phyloP scores from a whole-genome alignment of 2,797 vertebrate species.

The Adrianichthys oophorus region DNA sequence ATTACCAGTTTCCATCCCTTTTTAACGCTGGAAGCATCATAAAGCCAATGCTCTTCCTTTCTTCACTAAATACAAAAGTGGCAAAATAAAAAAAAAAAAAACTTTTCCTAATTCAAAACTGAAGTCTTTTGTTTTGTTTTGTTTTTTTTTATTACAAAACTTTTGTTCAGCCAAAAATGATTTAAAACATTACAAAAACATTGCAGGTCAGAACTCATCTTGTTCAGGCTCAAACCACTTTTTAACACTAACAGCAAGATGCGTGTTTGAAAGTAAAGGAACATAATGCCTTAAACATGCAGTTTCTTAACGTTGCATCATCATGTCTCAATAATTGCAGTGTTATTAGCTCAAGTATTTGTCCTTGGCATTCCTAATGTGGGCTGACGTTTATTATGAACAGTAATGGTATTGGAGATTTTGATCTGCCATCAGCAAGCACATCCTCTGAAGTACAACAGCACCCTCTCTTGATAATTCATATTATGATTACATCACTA shows the following conservation, averaged over 20 bases:
- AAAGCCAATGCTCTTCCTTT: constrained; percentile 37
- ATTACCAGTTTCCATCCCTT: constrained; percentile 52
- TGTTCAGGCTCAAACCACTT: constrained; percentile 32
- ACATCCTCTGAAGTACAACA: constrained; percentile 68
- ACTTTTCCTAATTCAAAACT: neutral
- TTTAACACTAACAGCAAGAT: constrained; percentile 56
- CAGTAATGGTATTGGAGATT: constrained; percentile 66
- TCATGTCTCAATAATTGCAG: constrained; percentile 70
- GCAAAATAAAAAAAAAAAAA: constrained; percentile 20
- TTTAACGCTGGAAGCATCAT: constrained; percentile 51
- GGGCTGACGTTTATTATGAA: constrained; percentile 76
- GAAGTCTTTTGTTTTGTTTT: neutral
- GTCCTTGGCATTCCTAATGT: constrained; percentile 78
- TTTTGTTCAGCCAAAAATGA: constrained; percentile 48
- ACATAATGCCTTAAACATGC: constrained; percentile 56
- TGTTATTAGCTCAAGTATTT: constrained; percentile 79
- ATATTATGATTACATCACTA: constrained; percentile 44
- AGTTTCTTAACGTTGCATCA: constrained; percentile 79
- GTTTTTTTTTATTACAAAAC: constrained; percentile 52
- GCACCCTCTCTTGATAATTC: constrained; percentile 72
- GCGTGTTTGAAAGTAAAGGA: constrained; percentile 52
- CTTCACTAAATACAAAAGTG: constrained; percentile 15
- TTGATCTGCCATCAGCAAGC: constrained; percentile 52
- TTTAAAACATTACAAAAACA: constrained; percentile 53
- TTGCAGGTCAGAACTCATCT: constrained; percentile 49